A percentile compares a stretch with the other conserved stretches of the same genome.
Conservation (phyloP, 2,113 vertebrate genomes). For the Eulemur rufifrons region DNA sequence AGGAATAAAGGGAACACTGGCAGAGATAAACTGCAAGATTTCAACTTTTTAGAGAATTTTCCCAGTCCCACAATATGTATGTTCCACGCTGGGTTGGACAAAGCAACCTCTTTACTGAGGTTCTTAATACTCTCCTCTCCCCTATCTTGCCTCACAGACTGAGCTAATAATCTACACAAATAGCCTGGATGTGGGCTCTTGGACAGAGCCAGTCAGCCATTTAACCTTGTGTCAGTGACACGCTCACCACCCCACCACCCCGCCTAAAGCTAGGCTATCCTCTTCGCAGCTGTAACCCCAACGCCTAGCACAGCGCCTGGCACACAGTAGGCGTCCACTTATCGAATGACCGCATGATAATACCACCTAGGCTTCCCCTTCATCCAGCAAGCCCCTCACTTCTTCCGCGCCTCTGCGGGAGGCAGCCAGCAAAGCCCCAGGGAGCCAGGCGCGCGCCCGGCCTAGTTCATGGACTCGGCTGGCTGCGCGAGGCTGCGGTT, state of each 20-base stretch:
- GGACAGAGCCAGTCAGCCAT: background rate
- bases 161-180: background rate
- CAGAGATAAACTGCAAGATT: background rate
- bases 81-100: background rate
- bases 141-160: fast-evolving
- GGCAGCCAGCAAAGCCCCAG: background rate
- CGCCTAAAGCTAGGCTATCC: background rate
- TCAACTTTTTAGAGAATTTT: background rate
- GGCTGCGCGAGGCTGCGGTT: slow-evolving; percentile 72
- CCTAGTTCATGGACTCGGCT: background rate
- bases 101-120: background rate
- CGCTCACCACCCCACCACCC: no score
- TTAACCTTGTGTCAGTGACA: background rate
- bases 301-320: background rate
- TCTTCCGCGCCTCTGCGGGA: fast-evolving
- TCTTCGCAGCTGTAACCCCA: background rate
- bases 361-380: no score
- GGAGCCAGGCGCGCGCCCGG: background rate
- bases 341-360: fast-evolving
- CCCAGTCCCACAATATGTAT: background rate
- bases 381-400: fast-evolving
- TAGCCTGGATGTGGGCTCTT: background rate
- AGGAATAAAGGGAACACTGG: background rate
- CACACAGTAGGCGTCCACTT: background rate
- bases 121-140: background rate